Percentiles rank a stretch among this genome's conserved stretches.
phyloP scores from a whole-genome alignment of 30 jellyfish, hydroid and myxozoan species.

The Mastigias papua region DNA sequence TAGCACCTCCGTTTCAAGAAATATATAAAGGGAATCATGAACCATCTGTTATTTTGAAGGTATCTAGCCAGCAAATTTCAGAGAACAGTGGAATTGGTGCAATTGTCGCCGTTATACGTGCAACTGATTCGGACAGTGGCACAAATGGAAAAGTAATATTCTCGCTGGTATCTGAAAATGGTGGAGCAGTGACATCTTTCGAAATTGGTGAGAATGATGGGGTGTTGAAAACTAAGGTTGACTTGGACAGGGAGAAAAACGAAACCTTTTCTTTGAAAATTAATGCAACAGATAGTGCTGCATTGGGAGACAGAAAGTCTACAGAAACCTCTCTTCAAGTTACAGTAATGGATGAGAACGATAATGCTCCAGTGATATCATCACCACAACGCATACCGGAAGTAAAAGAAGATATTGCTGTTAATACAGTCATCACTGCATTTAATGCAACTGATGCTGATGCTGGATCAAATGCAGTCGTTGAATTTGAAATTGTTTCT shows the following conservation, averaged over 20 bases:
- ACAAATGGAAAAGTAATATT: slow-evolving; percentile 78
- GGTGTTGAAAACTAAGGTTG: no score
- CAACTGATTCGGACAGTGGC: slow-evolving; percentile 84
- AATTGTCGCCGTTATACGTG: slow-evolving; percentile 53
- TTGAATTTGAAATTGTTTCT: slow-evolving; percentile 50
- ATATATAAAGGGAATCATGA: no score
- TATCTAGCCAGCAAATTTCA: slow-evolving; percentile 31
- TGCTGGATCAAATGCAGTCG: slow-evolving; percentile 72
- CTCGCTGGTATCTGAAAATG: slow-evolving; percentile 61
- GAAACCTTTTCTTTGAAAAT: slow-evolving; percentile 56
- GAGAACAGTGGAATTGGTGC: slow-evolving; percentile 85
- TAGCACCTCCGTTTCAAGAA: no score
- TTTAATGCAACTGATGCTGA: slow-evolving; percentile 78
- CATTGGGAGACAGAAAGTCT: slow-evolving; percentile 11
- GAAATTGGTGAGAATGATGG: slow-evolving; percentile 71
- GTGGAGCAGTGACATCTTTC: slow-evolving; percentile 55
- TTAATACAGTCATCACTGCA: slow-evolving; percentile 28
- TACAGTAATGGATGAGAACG: slow-evolving; percentile 84
- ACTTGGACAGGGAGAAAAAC: slow-evolving; percentile 77
- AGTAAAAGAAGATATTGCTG: slow-evolving; percentile 60
- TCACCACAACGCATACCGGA: slow-evolving; percentile 69
- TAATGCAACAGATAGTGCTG: slow-evolving; percentile 83
- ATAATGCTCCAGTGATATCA: slow-evolving; percentile 77
- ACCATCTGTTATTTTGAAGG: slow-evolving; percentile 5
- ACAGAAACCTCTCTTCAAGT: slow-evolving; percentile 52